Evolutionary conservation across 2,888 invertebrate species (phyloP), one percentile per base, ranked within the genome.

Genomic region (Celastrina argiolus): DNA sequence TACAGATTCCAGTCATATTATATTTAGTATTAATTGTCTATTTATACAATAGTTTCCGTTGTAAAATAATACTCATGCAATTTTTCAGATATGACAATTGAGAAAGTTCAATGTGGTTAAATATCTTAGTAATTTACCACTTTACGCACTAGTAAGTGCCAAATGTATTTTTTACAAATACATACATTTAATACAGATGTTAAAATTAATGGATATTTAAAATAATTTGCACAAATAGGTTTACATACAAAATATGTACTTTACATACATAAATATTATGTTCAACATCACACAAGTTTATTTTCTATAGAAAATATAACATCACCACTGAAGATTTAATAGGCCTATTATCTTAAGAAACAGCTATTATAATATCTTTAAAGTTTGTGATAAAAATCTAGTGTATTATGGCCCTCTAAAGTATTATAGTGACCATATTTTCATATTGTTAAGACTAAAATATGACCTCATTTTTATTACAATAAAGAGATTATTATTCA

Each of bases 401-500:
- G 58, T 31, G 16, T 58, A 8, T 58, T 31, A 34, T 59, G 59
- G 59, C 18, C 18, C 18, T 59, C 8, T 18, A 34, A 59, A 59
- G 59, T 59, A 61, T 61, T 61, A 61, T 7, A 61, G 36, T 39
- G 14, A 36, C 22, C 10, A 14, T 61, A 22, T 39, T 61, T 31
- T 36, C 34, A 34, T 61, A 61, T 22, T 10, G 39, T 36, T 61
- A 61, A 61, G 61, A 61, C 36, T 39, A 39, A 39, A 22, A 36
- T 5, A 61, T 14, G 6, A 39, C 39, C 39, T 61, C 61, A 61
- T 39, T 61, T 61, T 39, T 61, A 61, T 61, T 61, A 61, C 22
- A 61, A 39, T 61, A 61, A 61, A 61, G 61, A 61, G 61, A 61
- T 61, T 61, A 61, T 39, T 61, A 39, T 61, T 61, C 36, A 36